Base-by-base conservation (phyloP, 2,888 invertebrate genomes). In the Agrotis exclamationis region DNA sequence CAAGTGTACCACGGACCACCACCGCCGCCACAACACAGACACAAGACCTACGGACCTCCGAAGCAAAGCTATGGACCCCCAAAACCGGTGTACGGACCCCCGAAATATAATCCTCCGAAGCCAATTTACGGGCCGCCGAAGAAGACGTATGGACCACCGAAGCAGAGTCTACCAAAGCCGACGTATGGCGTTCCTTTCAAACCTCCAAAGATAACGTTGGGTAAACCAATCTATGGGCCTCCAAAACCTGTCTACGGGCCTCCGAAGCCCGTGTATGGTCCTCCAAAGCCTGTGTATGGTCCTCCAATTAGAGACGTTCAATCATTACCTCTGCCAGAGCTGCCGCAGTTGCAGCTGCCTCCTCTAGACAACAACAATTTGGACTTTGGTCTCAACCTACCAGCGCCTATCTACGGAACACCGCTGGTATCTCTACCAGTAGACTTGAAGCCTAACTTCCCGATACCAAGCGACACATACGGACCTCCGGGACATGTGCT, bases 1-100 rank as follows among this genome's bases (percentile, higher is more conserved):
- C 94, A 95, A 47, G 84, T 71, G 48, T 96, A 96, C 88, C 96
- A 96, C 62, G 96, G 97, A 0, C 96, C 97, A 1, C 97, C 96
- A 3, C 96, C 96, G 0, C 96, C 97, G 0, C 54, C 92, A 2
- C 82, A 79, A 16, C 79, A 90, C 33, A 94, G 94, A 60, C 80
- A 74, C 90, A 96, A 95, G 48, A 54, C 89, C 79, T 95, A 96
- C 70, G 95, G 95, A 6, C 94, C 95, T 3, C 96, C 96, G 0
- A 96, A 94, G 84, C 88, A 63, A 0, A n/a, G 87, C 6, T 94
- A 94, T 51, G 92, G 93, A 9, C 92, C 92, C 3, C 94, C 94
- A 0, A 92, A 94, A 33, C 93, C 93, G 0, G 90, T 93, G 1
- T 90, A 90, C 59, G 93, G 93, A 0, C 93, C 93, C 0, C 93